These are phyloP conservation scores for Formica selysi DNA, from an alignment of 1,140 invertebrate genomes.

Conservation along the genomic window DNA sequence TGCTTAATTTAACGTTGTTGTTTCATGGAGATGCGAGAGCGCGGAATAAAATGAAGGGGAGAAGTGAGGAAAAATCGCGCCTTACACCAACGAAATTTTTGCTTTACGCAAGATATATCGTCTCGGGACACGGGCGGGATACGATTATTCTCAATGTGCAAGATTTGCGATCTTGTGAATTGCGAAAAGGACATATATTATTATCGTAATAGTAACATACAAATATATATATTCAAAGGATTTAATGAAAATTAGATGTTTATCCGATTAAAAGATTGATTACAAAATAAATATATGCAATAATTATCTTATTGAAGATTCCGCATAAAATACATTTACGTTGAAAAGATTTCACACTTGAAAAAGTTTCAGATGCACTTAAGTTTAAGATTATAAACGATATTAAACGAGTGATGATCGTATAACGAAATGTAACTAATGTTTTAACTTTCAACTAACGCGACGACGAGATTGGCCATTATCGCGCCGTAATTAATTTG, in stretches of 20 bases:
- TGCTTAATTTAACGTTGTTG: conserved; percentile 36
- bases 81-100: not conserved
- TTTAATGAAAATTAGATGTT: not conserved
- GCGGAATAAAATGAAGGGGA: conserved; percentile 28
- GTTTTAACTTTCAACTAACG: not conserved
- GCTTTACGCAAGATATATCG: not conserved
- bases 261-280: not conserved
- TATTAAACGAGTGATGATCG: not conserved
- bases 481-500: conserved; percentile 15
- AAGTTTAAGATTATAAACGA: no score
- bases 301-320: not conserved
- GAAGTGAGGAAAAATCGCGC: not conserved
- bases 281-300: not conserved
- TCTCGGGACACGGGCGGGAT: not conserved
- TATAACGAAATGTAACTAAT: not conserved
- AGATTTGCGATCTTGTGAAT: not conserved
- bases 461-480: not conserved
- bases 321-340: not conserved
- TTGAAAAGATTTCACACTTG: no score
- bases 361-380: no score
- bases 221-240: not conserved
- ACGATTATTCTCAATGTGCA: not conserved
- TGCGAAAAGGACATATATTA: not conserved
- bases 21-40: conserved; percentile 33
- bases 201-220: not conserved